Evolutionary conservation across 30 jellyfish, hydroid and myxozoan genomes (phyloP).

Genomic region (Haliclystus octoradiatus): DNA sequence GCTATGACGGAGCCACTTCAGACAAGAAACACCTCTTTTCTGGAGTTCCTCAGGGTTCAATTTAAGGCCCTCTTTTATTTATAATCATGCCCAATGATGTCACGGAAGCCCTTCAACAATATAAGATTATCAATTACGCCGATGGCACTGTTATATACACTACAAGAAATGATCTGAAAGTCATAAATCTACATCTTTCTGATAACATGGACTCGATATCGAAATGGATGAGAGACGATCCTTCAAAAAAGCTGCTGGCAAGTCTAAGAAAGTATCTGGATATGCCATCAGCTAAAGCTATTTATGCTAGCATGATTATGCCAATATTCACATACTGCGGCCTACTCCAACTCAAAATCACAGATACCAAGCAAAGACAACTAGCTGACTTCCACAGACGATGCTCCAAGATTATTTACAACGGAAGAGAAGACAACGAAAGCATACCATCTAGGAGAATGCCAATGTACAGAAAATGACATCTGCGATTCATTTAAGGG

Average conservation of each 20-base stretch:
- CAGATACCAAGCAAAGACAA: constrained; percentile 10
- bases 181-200: too few species aligned
- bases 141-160: too few species aligned
- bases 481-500: background rate
- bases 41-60: background rate
- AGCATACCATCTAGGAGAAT: constrained; percentile 1
- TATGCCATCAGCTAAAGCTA: constrained; percentile 23
- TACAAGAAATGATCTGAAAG: too few species aligned
- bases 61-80: background rate
- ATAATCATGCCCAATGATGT: background rate
- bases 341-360: constrained; percentile 4
- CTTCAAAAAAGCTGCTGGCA: constrained; percentile 32
- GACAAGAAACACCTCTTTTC: background rate
- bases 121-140: too few species aligned
- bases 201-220: too few species aligned
- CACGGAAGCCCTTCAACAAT: too few species aligned
- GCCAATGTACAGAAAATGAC: constrained; percentile 1
- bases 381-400: background rate
- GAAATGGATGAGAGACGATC: too few species aligned
- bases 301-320: background rate
- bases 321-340: constrained; percentile 7
- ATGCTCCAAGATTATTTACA: constrained; percentile 3
- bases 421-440: constrained; percentile 1
- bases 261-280: constrained; percentile 29
- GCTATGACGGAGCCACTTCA: background rate